A percentile compares a stretch with the other conserved stretches of the same genome.
phyloP scores from a whole-genome alignment of 2,797 vertebrate genomes.

The Eptatretus atami region DNA sequence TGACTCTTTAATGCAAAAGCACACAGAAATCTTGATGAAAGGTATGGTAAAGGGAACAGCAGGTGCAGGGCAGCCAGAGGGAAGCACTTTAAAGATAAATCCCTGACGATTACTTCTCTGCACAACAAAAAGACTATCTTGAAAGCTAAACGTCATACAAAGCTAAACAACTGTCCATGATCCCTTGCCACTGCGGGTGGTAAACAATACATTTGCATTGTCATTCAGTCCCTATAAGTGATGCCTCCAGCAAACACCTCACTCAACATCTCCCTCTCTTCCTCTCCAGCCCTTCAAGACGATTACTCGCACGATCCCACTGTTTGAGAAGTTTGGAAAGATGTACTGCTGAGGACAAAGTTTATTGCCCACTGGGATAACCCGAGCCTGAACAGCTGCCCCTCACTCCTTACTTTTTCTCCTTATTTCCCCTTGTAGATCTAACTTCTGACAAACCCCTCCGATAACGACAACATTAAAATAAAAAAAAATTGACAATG shows the following conservation, averaged over 20 bases:
- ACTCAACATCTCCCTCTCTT: not conserved
- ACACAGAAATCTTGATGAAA: too few relatives aligned
- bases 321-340: slow-evolving; percentile 3
- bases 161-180: not conserved
- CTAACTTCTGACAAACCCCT: too few relatives aligned
- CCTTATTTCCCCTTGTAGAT: too few relatives aligned
- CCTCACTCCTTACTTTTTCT: too few relatives aligned
- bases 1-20: too few relatives aligned
- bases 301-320: not conserved
- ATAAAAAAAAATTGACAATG: too few relatives aligned
- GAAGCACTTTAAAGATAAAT: not conserved
- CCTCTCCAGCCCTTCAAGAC: not conserved
- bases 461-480: too few relatives aligned
- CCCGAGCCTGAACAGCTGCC: too few relatives aligned
- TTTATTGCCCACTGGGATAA: too few relatives aligned
- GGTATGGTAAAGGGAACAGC: not conserved
- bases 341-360: not conserved
- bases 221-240: too few relatives aligned
- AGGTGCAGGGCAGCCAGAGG: slow-evolving; percentile 1
- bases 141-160: slow-evolving; percentile 1
- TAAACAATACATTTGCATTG: slow-evolving; percentile 1
- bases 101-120: slow-evolving; percentile 1
- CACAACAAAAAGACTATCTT: slow-evolving; percentile 2
- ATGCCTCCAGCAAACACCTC: too few relatives aligned
- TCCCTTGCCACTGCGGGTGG: slow-evolving; percentile 3